A percentile compares a stretch with the other conserved stretches of the same genome.
These are phyloP conservation scores for Berghia stephanieae DNA, from an alignment of 1,140 invertebrate species.

Conservation along the genomic window DNA sequence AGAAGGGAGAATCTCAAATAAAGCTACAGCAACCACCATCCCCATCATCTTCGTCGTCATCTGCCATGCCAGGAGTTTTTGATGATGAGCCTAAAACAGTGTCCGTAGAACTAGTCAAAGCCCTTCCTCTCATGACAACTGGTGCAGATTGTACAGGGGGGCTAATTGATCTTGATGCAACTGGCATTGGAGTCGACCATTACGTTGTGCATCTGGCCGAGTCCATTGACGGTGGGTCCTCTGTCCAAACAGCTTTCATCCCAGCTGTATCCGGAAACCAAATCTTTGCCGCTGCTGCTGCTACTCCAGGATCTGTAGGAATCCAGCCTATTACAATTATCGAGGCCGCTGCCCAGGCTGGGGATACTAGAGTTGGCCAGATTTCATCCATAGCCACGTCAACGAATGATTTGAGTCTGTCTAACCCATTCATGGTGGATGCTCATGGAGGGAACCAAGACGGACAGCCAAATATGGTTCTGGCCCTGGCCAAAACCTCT, in stretches of 20 bases:
- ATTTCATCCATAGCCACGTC: no score
- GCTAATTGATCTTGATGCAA: constrained; percentile 1
- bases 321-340: constrained; percentile 57
- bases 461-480: not conserved
- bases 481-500: not conserved
- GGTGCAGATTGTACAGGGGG: not conserved
- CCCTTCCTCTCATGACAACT: not conserved
- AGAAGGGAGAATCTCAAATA: not conserved
- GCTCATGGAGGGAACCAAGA: not conserved
- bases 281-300: constrained; percentile 34
- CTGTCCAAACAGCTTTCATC: constrained; percentile 53
- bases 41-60: no score
- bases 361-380: no score
- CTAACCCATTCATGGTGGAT: constrained; percentile 28
- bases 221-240: constrained; percentile 42
- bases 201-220: constrained; percentile 55
- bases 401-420: no score
- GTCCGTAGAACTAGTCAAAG: constrained; percentile 28
- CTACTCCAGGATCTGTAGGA: constrained; percentile 25
- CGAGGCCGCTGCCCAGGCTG: constrained; percentile 40
- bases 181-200: constrained; percentile 38
- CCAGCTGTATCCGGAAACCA: constrained; percentile 41
- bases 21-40: not conserved
- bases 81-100: not conserved
- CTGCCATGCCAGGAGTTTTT: no score